phyloP scores from a whole-genome alignment of 2,113 vertebrate species.

The Notothenia rossii region DNA sequence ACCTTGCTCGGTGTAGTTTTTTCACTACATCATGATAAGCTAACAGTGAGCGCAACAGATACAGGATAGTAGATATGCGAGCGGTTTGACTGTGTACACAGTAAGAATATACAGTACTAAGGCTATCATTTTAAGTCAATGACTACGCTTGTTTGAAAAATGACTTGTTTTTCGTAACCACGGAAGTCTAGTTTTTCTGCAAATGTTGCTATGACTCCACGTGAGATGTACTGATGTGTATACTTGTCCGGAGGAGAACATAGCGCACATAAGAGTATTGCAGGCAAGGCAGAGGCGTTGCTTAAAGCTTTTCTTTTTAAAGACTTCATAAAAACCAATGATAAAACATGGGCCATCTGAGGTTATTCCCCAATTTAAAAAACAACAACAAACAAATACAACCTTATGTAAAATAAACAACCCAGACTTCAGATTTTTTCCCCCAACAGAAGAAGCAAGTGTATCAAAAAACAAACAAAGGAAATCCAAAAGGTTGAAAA shows the following conservation, averaged over 20 bases:
- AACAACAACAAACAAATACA: constrained; percentile 52
- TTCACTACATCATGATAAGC: constrained; percentile 62
- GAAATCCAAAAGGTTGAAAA: constrained; percentile 87
- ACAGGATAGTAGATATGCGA: constrained; percentile 76
- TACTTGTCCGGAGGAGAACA: constrained; percentile 78
- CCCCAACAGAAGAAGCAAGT: constrained; percentile 78
- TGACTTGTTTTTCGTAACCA: constrained; percentile 80
- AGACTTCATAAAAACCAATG: constrained; percentile 95
- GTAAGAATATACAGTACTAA: constrained; percentile 78
- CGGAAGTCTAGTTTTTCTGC: constrained; percentile 74
- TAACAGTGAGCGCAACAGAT: constrained; percentile 58
- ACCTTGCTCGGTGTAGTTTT: constrained; percentile 35
- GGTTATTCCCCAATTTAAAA: constrained; percentile 87
- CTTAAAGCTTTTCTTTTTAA: constrained; percentile 99
- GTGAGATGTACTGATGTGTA: constrained; percentile 70
- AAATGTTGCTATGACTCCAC: constrained; percentile 80
- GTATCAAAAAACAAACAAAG: constrained; percentile 71
- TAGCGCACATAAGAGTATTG: constrained; percentile 91
- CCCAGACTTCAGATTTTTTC: constrained; percentile 85
- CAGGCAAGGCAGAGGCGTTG: constrained; percentile 99
- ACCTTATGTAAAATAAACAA: constrained; percentile 84
- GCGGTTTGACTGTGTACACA: constrained; percentile 63
- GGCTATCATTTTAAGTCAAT: constrained; percentile 72
- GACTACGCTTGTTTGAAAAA: constrained; percentile 63
- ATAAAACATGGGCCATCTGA: constrained; percentile 93